phyloP scores from a whole-genome alignment of 1,140 invertebrate species.

The Magallana gigas region DNA sequence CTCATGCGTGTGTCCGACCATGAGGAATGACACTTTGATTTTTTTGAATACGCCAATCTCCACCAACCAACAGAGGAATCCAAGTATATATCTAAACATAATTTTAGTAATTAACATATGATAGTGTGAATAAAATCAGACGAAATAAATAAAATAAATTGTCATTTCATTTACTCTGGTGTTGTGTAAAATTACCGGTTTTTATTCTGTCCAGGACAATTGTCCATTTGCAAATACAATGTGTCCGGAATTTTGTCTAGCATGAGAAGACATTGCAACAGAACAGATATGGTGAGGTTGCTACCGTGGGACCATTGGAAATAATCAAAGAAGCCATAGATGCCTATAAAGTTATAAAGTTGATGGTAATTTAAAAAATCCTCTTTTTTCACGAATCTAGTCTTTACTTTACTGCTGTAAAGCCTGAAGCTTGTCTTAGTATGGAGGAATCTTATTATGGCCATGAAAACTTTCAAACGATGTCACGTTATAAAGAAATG shows the following conservation, averaged over 20 bases:
- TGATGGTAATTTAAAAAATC: background rate
- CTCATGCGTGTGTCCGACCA: slow-evolving; percentile 55
- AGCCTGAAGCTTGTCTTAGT: too few relatives aligned
- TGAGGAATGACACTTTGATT: slow-evolving; percentile 49
- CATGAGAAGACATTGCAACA: background rate
- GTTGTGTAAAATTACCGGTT: slow-evolving; percentile 5
- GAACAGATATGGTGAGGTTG: background rate
- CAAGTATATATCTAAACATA: slow-evolving; percentile 45
- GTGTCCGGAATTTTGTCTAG: background rate
- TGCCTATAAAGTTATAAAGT: background rate
- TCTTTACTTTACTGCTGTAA: too few relatives aligned
- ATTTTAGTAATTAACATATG: background rate
- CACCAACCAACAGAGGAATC: slow-evolving; percentile 37
- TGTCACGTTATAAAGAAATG: background rate
- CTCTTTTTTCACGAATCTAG: too few relatives aligned
- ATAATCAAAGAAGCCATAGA: slow-evolving; percentile 40
- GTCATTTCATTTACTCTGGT: background rate
- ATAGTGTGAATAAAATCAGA: background rate
- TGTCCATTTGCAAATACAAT: slow-evolving; percentile 45
- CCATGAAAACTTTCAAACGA: too few relatives aligned
- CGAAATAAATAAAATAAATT: background rate
- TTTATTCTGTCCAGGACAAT: slow-evolving; percentile 41
- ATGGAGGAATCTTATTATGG: too few relatives aligned
- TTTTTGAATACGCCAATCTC: slow-evolving; percentile 47
- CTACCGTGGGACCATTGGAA: slow-evolving; percentile 37